phyloP scores from a whole-genome alignment of 2,888 invertebrate species.

The Portevinia maculata region DNA sequence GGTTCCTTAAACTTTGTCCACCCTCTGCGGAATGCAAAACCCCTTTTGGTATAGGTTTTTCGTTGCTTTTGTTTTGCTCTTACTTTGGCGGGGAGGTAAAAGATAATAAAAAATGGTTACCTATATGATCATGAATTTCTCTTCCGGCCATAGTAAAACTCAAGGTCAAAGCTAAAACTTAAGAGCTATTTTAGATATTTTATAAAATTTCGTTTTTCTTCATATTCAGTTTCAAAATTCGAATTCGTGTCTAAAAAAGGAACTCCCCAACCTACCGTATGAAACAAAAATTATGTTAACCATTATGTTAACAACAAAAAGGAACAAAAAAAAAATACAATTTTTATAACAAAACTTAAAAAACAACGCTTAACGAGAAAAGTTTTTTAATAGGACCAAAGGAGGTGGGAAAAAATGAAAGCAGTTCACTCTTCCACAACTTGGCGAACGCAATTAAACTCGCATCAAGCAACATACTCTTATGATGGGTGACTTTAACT shows the following conservation, averaged over 20 bases:
- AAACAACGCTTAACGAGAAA: constrained; percentile 74
- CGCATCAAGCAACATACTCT: constrained; percentile 58
- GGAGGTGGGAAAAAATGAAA: constrained; percentile 42
- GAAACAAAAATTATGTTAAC: constrained; percentile 23
- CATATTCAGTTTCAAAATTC: neutral
- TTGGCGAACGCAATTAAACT: constrained; percentile 71
- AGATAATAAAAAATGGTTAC: neutral
- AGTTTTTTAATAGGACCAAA: constrained; percentile 67
- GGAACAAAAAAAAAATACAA: neutral
- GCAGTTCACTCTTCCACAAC: constrained; percentile 48
- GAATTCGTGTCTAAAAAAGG: neutral
- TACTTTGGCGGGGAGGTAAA: neutral
- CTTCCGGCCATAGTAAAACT: neutral
- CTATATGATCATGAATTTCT: neutral
- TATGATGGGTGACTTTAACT: neutral
- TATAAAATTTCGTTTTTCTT: neutral
- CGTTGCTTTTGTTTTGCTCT: neutral
- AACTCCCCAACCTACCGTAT: neutral
- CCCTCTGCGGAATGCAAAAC: constrained; percentile 34
- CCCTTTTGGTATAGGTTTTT: constrained; percentile 20
- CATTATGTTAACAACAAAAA: too few species aligned
- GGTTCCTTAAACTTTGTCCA: constrained; percentile 17
- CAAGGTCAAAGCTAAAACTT: constrained; percentile 4
- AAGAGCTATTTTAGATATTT: neutral
- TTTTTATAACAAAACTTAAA: constrained; percentile 53